Evolutionary conservation across 2,113 vertebrate genomes (phyloP).

Genomic region (Urocitellus parryii): DNA sequence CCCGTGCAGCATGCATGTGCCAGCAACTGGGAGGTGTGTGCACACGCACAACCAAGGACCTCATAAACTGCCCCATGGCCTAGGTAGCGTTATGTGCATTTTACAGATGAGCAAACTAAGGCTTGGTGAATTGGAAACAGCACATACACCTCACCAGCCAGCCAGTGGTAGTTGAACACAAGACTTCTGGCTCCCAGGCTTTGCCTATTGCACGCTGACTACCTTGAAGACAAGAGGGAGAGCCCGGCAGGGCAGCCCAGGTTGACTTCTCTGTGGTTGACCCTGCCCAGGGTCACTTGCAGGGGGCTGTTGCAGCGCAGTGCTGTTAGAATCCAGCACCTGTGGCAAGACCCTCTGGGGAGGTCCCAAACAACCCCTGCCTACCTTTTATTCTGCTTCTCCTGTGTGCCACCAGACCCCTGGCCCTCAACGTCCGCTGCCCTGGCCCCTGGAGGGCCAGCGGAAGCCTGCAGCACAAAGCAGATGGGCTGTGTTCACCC

Average conservation of each 20-base stretch:
- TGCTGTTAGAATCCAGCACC: background rate
- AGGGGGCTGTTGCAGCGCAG: background rate
- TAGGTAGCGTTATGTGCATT: background rate
- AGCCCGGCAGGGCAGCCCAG: background rate
- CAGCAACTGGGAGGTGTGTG: background rate
- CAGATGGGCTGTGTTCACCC: slow-evolving; percentile 65
- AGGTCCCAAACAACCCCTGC: background rate
- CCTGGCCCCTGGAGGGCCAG: background rate
- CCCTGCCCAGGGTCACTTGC: background rate
- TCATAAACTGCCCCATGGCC: background rate
- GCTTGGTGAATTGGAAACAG: background rate
- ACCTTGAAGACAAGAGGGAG: no score
- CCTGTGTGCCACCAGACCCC: background rate
- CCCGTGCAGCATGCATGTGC: background rate
- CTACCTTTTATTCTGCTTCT: background rate
- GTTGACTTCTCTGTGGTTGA: background rate
- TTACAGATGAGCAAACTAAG: slow-evolving; percentile 41
- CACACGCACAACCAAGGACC: background rate
- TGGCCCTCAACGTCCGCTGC: background rate
- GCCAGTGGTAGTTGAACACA: background rate
- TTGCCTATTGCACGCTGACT: background rate
- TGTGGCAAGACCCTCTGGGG: background rate
- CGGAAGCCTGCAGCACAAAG: background rate
- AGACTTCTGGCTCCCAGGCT: background rate
- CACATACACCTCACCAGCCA: background rate